phyloP scores from a whole-genome alignment of 2,797 vertebrate species.

The Mus minutoides region DNA sequence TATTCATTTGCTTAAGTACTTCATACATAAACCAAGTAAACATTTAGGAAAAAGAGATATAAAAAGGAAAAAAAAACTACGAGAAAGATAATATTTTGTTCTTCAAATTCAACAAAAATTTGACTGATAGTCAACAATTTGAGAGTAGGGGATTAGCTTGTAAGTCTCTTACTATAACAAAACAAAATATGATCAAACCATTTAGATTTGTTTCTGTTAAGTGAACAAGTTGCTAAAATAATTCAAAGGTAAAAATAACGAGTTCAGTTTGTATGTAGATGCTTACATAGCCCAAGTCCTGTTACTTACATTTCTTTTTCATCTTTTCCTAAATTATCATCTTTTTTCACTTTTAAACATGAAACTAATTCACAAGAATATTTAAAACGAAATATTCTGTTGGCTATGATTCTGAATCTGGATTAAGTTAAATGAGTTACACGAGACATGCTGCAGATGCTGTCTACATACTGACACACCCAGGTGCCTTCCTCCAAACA shows the following conservation, averaged over 20 bases:
- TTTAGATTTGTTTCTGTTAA: conserved; percentile 62
- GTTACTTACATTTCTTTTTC: conserved; percentile 30
- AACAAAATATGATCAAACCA: not conserved
- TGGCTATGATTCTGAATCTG: not conserved
- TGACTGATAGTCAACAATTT: not conserved
- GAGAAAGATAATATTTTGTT: not conserved
- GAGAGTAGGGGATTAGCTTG: not conserved
- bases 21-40: conserved; percentile 17
- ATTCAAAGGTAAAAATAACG: conserved; percentile 27
- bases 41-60: conserved; percentile 42
- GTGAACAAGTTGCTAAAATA: conserved; percentile 26
- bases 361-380: conserved; percentile 34
- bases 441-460: conserved; percentile 51
- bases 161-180: not conserved
- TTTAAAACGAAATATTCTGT: not conserved
- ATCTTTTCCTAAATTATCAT: conserved; percentile 32
- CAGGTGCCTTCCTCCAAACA: conserved; percentile 60
- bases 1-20: conserved; percentile 38
- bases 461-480: conserved; percentile 53
- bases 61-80: not conserved
- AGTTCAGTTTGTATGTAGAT: conserved; percentile 10
- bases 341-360: conserved; percentile 26
- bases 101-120: conserved; percentile 26
- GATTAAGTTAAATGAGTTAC: conserved; percentile 38
- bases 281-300: not conserved